Base-by-base conservation (phyloP, 2,888 invertebrate species). In the Acanthacorydalis orientalis region DNA sequence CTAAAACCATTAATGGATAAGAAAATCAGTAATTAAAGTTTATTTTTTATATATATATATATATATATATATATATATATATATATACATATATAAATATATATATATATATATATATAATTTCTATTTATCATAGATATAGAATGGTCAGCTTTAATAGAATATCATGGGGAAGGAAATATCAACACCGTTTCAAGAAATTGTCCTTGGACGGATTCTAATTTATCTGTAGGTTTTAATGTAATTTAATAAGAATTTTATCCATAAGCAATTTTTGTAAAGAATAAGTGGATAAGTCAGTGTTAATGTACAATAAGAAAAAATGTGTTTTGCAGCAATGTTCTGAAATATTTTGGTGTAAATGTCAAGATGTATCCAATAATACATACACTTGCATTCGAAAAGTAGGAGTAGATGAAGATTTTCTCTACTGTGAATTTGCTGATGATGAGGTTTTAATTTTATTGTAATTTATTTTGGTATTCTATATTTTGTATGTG, bases 381-480 rank as follows among this genome's bases (percentile, higher is more conserved):
- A 92, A 92, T 60, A 88, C 90, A 0, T 92, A 78, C 57, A 68
- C 70, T 0, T 92, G 91, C 57, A 58, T 89, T n/a, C 65, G 88
- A 32, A 74, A 78, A 55, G 62, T 88, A 43, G 70, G 75, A 0
- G 56, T 67, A 1, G 53, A 61, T 1, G 59, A 68, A 34, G 68
- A 78, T 56, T 69, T 74, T 53, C 74, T 84, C 53, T 77, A 76
- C 58, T 84, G 83, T 59, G 55, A 68, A 51, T 72, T 73, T 51
- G 51, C 52, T 1, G 71, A 71, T 52, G 45, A 31, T 15, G 43
- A 48, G n/a, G 45, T 43, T 16, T 37, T 43, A 12, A 33, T 41
- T 44, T 23, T 9, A 44, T 31, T 41, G 40, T 32, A 31, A 10
- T 31, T 38, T 16, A 35, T 12, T 35, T 34, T 31, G 31, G 1